Evolutionary conservation across 2,113 vertebrate genomes (phyloP), one percentile per base, ranked within the genome.

Genomic region (Athene noctua): DNA sequence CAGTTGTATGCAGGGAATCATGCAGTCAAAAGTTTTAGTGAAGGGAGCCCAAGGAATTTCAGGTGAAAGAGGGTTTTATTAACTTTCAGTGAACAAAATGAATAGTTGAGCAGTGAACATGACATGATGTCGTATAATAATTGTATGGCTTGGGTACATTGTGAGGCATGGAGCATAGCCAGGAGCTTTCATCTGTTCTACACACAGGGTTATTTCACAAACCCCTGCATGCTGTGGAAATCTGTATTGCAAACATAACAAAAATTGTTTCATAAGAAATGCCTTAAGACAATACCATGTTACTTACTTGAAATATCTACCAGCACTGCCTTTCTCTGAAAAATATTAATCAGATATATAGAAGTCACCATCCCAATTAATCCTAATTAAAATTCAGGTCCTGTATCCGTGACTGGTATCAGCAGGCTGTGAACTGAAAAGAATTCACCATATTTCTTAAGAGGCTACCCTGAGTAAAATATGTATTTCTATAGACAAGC

Each of bases 1-100:
- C 80, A 54, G 67, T 70, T 79, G 87, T 93, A 71, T 80, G 74
- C 78, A 86, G 72, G 71, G 86, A 97, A 90, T 95, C 90, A 9
- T 62, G 61, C 94, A 94, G 54, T 75, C 38, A 87, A 70, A 86
- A 95, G 91, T 96, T 97, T 96, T 96, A 92, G 95, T 96, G 85
- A 96, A 95, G 67, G 65, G 55, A 95, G 47, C 78, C 68, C 73
- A 84, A 93, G 96, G 90, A 97, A 78, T 94, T 93, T 96, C 87
- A 90, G 84, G 58, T 90, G 92, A 88, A 96, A 95, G 66, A 29
- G 26, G 52, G 29, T 61, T 87, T 92, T 79, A 89, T 95, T 95
- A 95, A 88, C 92, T 88, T 46, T 66, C 80, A 66, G 67, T 63
- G 95, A 95, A 89, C 67, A 86, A 70, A 97, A 95, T 73, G 51